Conservation (phyloP, 2,888 invertebrate species). For the Epirrhoe tristata region DNA sequence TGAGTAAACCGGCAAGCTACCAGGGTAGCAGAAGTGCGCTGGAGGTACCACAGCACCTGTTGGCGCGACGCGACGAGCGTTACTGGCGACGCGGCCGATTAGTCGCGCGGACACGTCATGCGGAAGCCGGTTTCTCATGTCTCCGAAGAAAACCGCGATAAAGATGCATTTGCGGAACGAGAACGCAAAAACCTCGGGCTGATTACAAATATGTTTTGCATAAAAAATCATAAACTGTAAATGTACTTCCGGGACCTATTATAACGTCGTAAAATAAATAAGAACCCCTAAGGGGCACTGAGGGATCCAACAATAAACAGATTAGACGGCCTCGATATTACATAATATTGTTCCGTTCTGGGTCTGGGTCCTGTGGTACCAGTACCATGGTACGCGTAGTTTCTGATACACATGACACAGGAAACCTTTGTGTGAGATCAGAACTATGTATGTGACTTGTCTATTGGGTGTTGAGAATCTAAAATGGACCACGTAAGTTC, state of each 20-base stretch:
- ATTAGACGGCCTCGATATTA: not conserved
- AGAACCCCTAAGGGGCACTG: not conserved
- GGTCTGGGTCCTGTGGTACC: no score
- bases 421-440: no score
- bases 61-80: conserved; percentile 77
- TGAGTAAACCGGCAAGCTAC: conserved; percentile 57
- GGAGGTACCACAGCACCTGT: conserved; percentile 73
- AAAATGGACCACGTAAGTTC: no score
- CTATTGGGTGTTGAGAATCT: no score
- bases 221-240: conserved; percentile 4
- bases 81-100: conserved; percentile 77
- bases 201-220: conserved; percentile 12
- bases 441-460: no score
- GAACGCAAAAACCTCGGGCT: conserved; percentile 47
- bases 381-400: no score
- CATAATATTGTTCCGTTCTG: no score
- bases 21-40: conserved; percentile 62
- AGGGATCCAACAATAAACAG: not conserved
- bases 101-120: conserved; percentile 78
- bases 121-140: conserved; percentile 80
- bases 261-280: not conserved
- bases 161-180: conserved; percentile 58
- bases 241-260: conserved; percentile 5
- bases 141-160: conserved; percentile 73
- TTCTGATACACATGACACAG: no score